These are phyloP conservation scores for Chrysocyon brachyurus DNA, from an alignment of 2,797 vertebrate species.

Conservation along the genomic window DNA sequence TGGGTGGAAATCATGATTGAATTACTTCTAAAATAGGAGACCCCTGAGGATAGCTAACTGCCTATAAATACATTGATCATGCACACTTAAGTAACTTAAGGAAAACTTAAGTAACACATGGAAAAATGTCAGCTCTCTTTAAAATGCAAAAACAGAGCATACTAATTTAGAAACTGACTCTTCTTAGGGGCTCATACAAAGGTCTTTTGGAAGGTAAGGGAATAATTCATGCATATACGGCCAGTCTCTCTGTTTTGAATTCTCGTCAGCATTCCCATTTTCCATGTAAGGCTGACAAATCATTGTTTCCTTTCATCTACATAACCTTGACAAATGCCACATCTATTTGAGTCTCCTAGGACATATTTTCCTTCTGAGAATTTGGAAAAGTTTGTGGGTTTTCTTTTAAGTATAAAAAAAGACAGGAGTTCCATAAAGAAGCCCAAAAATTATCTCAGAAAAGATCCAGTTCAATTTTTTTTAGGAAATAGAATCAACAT, in stretches of 20 bases:
- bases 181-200: background rate
- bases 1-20: background rate
- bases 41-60: background rate
- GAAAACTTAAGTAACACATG: background rate
- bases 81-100: background rate
- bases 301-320: background rate
- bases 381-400: background rate
- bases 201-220: background rate
- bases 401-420: background rate
- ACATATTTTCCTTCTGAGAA: conserved; percentile 62
- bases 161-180: conserved; percentile 18
- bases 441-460: background rate
- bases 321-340: conserved; percentile 34
- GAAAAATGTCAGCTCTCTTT: background rate
- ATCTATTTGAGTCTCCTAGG: conserved; percentile 10
- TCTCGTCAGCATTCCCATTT: conserved; percentile 11
- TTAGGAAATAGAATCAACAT: background rate
- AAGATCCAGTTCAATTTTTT: background rate
- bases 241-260: conserved; percentile 28
- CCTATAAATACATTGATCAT: background rate
- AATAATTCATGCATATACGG: background rate
- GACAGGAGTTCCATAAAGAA: background rate
- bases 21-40: conserved; percentile 35
- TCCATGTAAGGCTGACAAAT: background rate
- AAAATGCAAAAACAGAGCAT: conserved; percentile 25